Base-by-base conservation (phyloP, 2,888 invertebrate genomes). In the Diogma glabrata region DNA sequence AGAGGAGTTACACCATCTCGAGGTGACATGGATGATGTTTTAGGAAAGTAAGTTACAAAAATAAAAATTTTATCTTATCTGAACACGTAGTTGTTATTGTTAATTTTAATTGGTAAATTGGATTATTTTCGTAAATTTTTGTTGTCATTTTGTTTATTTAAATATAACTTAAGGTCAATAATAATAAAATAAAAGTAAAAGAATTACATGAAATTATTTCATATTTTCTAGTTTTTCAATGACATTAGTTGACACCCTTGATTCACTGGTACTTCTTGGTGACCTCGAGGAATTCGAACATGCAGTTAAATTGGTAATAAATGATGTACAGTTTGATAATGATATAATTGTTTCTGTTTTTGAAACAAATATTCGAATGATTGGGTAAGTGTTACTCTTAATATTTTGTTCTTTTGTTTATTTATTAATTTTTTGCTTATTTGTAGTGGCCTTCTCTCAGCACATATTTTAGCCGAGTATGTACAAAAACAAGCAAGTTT, bases 281-380 rank as follows among this genome's bases (percentile, higher is more conserved):
- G 93, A 95, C 68, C 79, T 94, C 63, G 82, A 87, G 48, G 94
- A 96, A 73, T 99, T 99, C 73, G 96, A 93, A 66, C 79, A 79
- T 59, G 93, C 93, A 20, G 85, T 94, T 4, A 83, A 84, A 67
- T 73, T 90, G 55, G 83, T 97, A 38, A 84, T 94, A 55, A 76
- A 77, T 53, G 85, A 92, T 67, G 91, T 96, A 7, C 80, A 78
- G 51, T 97, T 99, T 69, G 93, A 99, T 66, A 87, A 80, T 58
- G 94, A 99, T 70, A 82, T 96, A 54, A 81, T 93, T 50, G 96
- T 99, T 8, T 96, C 96, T 0, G 92, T 99, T 4, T 99, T 99
- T 70, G 97, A 99, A 72, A 95, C 95, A 8, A 99, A 97, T 68
- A 99, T 99, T 60, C 77, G 97, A 59, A 85, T 99, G 73, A 74